Evolutionary conservation across 2,113 vertebrate species (phyloP).

Genomic region (Protomyctophum bolini): DNA sequence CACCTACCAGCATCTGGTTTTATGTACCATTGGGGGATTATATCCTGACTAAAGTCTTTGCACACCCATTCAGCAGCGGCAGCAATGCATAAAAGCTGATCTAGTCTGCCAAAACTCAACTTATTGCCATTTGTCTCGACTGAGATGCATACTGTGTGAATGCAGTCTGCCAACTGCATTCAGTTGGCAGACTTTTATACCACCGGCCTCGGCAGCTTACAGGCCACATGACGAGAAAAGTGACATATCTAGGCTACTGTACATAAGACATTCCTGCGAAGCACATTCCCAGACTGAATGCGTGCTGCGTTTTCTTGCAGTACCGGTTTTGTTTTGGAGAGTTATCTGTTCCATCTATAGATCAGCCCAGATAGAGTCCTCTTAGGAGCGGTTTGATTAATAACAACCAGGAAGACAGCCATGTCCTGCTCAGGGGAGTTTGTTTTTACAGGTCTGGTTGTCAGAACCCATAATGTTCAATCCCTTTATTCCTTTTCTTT

Average conservation of each 20-base stretch:
- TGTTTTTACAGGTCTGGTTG: conserved; percentile 5
- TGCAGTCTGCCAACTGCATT: neutral
- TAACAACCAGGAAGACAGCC: conserved; percentile 30
- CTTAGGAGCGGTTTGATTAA: conserved; percentile 53
- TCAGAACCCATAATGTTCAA: neutral
- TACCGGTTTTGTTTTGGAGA: conserved; percentile 26
- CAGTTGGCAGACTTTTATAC: neutral
- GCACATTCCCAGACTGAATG: neutral
- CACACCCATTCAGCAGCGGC: too few species aligned
- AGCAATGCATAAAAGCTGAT: too few species aligned
- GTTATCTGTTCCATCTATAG: conserved; percentile 43
- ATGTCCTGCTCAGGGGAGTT: conserved; percentile 9
- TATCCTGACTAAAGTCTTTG: too few species aligned
- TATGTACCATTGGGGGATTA: too few species aligned
- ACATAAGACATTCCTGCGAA: neutral
- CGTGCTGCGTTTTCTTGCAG: neutral
- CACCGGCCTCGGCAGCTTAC: neutral
- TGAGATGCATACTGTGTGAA: neutral
- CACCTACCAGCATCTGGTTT: too few species aligned
- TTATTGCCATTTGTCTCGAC: too few species aligned
- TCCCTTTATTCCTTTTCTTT: neutral
- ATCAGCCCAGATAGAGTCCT: conserved; percentile 28
- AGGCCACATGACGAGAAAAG: neutral
- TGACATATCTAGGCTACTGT: neutral
- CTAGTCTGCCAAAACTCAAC: too few species aligned